Evolutionary conservation across 2,888 invertebrate species (phyloP).

Genomic region (Encarsia formosa): DNA sequence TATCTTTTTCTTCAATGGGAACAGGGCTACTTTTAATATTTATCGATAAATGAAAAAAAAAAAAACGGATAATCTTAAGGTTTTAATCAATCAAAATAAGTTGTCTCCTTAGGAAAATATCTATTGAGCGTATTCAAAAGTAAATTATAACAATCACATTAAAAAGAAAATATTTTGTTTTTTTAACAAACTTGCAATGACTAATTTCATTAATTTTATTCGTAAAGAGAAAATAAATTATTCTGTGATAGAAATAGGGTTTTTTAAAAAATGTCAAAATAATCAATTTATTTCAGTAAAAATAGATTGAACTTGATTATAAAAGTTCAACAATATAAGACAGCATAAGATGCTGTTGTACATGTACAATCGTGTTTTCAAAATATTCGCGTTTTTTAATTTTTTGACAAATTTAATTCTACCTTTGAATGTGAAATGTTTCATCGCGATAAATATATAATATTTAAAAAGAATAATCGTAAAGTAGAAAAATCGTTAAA

Average conservation of each 20-base stretch:
- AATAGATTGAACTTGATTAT: too few species aligned
- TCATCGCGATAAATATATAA: conserved; percentile 19
- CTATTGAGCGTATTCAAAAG: too few species aligned
- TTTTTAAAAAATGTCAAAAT: conserved; percentile 18
- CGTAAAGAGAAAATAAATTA: too few species aligned
- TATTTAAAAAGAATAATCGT: conserved; percentile 3
- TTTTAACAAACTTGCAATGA: too few species aligned
- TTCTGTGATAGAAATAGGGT: conserved; percentile 28
- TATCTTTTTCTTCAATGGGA: conserved; percentile 11
- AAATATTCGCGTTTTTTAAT: conserved; percentile 14
- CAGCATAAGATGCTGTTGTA: conserved; percentile 15
- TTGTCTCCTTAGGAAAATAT: too few species aligned
- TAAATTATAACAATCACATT: too few species aligned
- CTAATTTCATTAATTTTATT: too few species aligned
- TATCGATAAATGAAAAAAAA: neutral
- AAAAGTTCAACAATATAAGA: conserved; percentile 4
- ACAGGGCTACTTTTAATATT: conserved; percentile 13
- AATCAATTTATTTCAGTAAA: conserved; percentile 2
- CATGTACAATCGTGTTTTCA: conserved; percentile 10
- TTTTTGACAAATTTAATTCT: conserved; percentile 22
- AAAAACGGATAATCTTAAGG: conserved; percentile 2
- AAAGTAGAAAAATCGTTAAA: conserved; percentile 9
- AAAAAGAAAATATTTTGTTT: too few species aligned
- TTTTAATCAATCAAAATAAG: too few species aligned
- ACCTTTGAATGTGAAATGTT: conserved; percentile 30